A percentile compares a stretch with the other conserved stretches of the same genome.
Evolutionary conservation across 2,113 vertebrate species (phyloP).

Genomic region (Proterorhinus semilunaris): DNA sequence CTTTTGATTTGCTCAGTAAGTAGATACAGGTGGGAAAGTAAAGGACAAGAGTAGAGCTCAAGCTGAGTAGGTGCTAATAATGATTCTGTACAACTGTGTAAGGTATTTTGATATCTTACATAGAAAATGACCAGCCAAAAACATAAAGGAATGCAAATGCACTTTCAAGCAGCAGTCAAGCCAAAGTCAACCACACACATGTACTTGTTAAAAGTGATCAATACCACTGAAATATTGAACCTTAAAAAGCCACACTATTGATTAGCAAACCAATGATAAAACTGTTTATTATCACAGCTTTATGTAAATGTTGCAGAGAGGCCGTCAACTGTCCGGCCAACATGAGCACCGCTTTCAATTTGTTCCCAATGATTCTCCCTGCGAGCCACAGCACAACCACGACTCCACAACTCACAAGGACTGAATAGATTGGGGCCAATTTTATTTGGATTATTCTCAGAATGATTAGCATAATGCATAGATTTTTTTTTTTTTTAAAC

Average conservation of each 20-base stretch:
- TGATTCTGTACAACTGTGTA: not conserved
- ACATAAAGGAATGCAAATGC: conserved; percentile 16
- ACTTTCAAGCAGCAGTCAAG: conserved; percentile 69
- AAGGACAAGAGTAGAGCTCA: conserved; percentile 9
- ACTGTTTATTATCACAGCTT: conserved; percentile 89
- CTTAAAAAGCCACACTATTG: conserved; percentile 94
- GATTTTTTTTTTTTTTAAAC: not conserved
- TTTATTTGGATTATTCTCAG: conserved; percentile 44
- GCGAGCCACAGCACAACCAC: conserved; percentile 6
- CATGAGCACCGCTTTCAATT: conserved; percentile 25
- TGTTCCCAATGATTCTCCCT: conserved; percentile 3
- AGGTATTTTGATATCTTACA: conserved; percentile 3
- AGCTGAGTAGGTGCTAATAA: too few relatives aligned
- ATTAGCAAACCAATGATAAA: conserved; percentile 93
- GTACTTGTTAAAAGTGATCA: conserved; percentile 89
- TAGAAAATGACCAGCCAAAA: not conserved
- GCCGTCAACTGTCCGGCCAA: conserved; percentile 36
- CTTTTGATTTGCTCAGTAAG: conserved; percentile 55
- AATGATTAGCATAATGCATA: conserved; percentile 41
- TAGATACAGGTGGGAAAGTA: conserved; percentile 36
- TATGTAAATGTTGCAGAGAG: conserved; percentile 68
- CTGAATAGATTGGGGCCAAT: conserved; percentile 16
- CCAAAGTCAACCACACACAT: conserved; percentile 80
- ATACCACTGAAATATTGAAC: conserved; percentile 98
- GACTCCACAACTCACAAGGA: conserved; percentile 35